Percentiles rank a stretch among this genome's conserved stretches.
Conservation (phyloP, 2,888 invertebrate species). For the Diplolepis rosae region DNA sequence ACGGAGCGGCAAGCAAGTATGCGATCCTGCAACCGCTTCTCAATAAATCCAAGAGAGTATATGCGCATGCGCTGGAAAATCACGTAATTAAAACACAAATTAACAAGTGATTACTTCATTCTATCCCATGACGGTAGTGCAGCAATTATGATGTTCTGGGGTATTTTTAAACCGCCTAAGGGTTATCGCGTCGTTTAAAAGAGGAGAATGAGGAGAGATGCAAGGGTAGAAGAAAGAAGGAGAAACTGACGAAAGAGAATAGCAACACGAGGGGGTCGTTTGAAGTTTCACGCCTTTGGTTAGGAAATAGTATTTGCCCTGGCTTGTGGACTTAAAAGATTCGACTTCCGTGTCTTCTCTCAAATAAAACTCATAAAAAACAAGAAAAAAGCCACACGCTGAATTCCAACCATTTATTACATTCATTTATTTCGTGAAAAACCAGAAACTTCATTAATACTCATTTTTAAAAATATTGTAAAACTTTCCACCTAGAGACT, state of each 20-base stretch:
- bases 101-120: conserved; percentile 60
- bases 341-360: not conserved
- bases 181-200: conserved; percentile 8
- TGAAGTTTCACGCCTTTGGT: not conserved
- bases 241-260: conserved; percentile 20
- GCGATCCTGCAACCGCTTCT: not conserved
- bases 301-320: not conserved
- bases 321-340: not conserved
- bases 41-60: conserved; percentile 41
- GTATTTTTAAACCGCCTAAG: conserved; percentile 30
- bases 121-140: conserved; percentile 48
- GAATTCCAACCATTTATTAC: not conserved
- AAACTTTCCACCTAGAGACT: not conserved
- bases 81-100: conserved; percentile 63
- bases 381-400: not conserved
- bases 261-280: not conserved
- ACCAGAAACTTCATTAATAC: not conserved
- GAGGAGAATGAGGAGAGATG: not conserved
- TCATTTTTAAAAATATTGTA: not conserved
- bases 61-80: conserved; percentile 56
- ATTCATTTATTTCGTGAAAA: not conserved
- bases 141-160: conserved; percentile 49
- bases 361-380: not conserved
- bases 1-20: conserved; percentile 46
- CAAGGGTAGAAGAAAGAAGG: conserved; percentile 33